These are phyloP conservation scores for Carapus acus DNA, from an alignment of 2,797 vertebrate species.

Conservation along the genomic window DNA sequence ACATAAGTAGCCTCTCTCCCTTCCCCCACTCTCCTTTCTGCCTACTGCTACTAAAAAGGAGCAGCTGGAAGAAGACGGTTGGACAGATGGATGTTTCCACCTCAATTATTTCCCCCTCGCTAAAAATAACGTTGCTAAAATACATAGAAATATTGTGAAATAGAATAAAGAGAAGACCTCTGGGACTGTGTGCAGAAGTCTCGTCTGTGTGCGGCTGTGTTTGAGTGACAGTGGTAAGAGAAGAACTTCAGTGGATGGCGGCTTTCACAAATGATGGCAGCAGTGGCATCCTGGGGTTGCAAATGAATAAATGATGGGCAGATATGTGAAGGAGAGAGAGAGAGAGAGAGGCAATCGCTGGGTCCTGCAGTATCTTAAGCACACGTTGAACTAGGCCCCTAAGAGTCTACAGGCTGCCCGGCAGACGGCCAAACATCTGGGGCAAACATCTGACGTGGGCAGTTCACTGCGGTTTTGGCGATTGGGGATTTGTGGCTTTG, in stretches of 20 bases:
- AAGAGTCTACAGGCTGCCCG: conserved; percentile 39
- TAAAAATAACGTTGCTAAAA: conserved; percentile 77
- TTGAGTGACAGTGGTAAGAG: conserved; percentile 54
- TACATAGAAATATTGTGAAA: conserved; percentile 69
- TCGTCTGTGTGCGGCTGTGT: conserved; percentile 42
- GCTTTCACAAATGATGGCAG: conserved; percentile 54
- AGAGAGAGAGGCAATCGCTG: conserved; percentile 23
- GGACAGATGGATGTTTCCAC: conserved; percentile 84
- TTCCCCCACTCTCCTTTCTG: too few relatives aligned
- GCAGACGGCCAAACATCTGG: conserved; percentile 58
- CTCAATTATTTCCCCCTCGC: conserved; percentile 77
- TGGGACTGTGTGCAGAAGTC: conserved; percentile 13
- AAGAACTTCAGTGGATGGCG: neutral
- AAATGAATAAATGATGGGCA: conserved; percentile 72
- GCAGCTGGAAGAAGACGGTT: conserved; percentile 78
- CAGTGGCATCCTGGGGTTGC: conserved; percentile 49
- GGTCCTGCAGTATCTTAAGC: conserved; percentile 58
- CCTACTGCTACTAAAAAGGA: conserved; percentile 68
- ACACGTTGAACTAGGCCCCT: conserved; percentile 54
- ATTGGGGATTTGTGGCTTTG: conserved; percentile 34
- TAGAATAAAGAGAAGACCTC: conserved; percentile 72
- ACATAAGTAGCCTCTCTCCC: conserved; percentile 39
- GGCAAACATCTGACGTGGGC: conserved; percentile 60
- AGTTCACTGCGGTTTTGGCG: conserved; percentile 35
- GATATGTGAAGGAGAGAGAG: conserved; percentile 58